Evolutionary conservation across 2,797 vertebrate species (phyloP), one percentile per base, ranked within the genome.

Genomic region (Hypotaenidia okinawae): DNA sequence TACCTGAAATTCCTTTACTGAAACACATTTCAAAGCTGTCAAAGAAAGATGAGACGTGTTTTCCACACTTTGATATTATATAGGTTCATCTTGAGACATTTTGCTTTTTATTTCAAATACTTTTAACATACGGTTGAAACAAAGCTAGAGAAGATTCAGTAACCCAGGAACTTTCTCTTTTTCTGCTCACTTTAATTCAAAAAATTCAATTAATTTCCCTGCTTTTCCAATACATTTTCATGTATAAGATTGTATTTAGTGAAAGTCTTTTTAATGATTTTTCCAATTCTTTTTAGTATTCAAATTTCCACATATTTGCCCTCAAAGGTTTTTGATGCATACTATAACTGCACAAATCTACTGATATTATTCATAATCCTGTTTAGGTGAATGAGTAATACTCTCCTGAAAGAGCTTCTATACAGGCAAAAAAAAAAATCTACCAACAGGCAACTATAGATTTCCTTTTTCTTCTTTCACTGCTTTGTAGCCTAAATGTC

Each of bases 111-210:
- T 89, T 94, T 91, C 63, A 91, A 87, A 79, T 39, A 7, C 23
- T 79, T 72, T 91, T 85, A 87, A 69, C 11, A 91, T 35, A 22
- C 3, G 54, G 9, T 41, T 82, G 58, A 92, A 79, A 79, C 11
- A 89, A 73, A 62, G 1, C 57, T 37, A 49, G 19, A 49, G 45
- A 73, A 68, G 19, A 92, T 69, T 72, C 55, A 37, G 58, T 73
- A 87, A 89, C 51, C 16, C 41, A 69, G 23, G 89, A 83, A 76
- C 84, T 84, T 69, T 5, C 57, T 89, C 9, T 75, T 93, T 76
- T 79, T 58, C 59, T 89, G 41, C 25, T 92, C 59, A 35, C 1
- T 52, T 52, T 52, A 52, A 51, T 45, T 45, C 1, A 58, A 69
- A 76, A 28, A 11, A 15, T 43, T 62, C 3, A 16, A 5, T 16